Evolutionary conservation across 2,888 invertebrate genomes (phyloP).

Genomic region (Caenorhabditis doughertyi): DNA sequence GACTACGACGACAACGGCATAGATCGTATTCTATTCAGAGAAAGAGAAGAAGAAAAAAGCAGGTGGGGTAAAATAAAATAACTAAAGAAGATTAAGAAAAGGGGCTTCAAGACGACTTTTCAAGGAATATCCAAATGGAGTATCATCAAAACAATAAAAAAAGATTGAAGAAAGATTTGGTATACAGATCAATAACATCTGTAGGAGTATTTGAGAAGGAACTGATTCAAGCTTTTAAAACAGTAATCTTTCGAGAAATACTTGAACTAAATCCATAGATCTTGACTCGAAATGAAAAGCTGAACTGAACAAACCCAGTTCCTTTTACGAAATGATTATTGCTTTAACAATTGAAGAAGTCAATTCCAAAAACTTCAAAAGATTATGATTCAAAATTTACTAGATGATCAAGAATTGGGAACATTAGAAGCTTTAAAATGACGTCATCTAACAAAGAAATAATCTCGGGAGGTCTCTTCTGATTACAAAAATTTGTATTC

Average conservation of each 20-base stretch:
- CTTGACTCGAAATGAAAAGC: no score
- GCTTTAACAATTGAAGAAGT: background rate
- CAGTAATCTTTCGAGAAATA: background rate
- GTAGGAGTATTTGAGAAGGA: background rate
- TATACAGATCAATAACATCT: background rate
- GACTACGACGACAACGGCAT: background rate
- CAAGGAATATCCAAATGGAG: conserved; percentile 14
- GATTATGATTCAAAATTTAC: background rate
- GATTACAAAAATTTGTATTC: background rate
- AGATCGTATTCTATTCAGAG: conserved; percentile 1
- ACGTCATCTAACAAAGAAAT: no score
- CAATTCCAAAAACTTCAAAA: background rate
- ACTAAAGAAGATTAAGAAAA: background rate
- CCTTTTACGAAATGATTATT: background rate
- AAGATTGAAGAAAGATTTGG: background rate
- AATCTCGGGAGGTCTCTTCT: no score
- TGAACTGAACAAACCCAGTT: no score
- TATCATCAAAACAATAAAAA: background rate
- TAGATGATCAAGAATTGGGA: background rate
- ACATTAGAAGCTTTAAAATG: no score
- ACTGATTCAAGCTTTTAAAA: no score
- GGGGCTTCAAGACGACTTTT: conserved; percentile 30
- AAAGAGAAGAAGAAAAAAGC: background rate
- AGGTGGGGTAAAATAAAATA: background rate
- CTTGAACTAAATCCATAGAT: no score